phyloP scores from a whole-genome alignment of 2,113 vertebrate genomes.

The Scartelaos histophorus region DNA sequence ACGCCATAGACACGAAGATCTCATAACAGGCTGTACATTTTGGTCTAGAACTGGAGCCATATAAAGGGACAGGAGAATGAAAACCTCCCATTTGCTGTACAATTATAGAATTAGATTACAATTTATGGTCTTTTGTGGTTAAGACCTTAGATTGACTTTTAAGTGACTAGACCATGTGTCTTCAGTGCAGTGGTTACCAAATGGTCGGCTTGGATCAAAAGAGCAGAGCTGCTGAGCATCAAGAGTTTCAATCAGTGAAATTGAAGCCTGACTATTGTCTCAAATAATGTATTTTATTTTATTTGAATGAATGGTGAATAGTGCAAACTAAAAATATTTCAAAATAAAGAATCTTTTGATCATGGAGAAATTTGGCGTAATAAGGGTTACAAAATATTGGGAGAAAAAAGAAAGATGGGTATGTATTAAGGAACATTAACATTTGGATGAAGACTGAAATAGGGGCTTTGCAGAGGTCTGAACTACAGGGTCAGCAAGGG shows the following conservation, averaged over 20 bases:
- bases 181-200: background rate
- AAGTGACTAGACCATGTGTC: background rate
- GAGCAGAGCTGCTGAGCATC: background rate
- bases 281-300: background rate
- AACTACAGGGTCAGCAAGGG: background rate
- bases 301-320: no score
- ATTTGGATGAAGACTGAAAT: no score
- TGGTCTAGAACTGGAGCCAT: background rate
- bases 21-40: constrained; percentile 1
- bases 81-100: background rate
- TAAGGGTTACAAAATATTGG: no score
- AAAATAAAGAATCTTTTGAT: background rate
- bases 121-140: constrained; percentile 1
- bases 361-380: no score
- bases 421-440: background rate
- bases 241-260: background rate
- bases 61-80: background rate
- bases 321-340: background rate
- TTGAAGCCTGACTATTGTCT: background rate
- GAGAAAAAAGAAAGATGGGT: no score
- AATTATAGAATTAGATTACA: constrained; percentile 9
- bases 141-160: constrained; percentile 12
- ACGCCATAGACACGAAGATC: background rate
- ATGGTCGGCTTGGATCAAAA: background rate
- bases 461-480: no score